Base-by-base conservation (phyloP, 2,797 vertebrate genomes). In the Gymnothorax reevesii region DNA sequence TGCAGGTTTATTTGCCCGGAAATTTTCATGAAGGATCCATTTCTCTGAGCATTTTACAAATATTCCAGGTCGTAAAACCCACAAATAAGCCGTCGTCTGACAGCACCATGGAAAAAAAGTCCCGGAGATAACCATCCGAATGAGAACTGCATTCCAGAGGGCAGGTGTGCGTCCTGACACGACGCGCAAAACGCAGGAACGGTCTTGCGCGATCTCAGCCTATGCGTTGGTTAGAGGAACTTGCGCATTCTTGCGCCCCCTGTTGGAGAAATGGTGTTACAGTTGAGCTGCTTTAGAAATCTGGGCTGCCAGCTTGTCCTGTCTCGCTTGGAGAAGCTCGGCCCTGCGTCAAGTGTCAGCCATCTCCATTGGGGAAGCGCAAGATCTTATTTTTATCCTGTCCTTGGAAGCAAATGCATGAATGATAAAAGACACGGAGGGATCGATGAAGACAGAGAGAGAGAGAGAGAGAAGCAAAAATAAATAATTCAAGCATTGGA, bases 351-450 rank as follows among this genome's bases (percentile, higher is more conserved):
- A 90, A 93, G 94, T 83, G 92, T 82, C 90, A 0, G 2, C 89
- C 90, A 91, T 89, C 93, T 95, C 93, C 94, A 0, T 90, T 89
- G 92, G 95, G 87, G 90, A 87, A 88, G 87, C 89, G 91, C 94
- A 86, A 85, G 22, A 60, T 94, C 94, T 96, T 95, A 95, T 95
- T 96, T 96, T 96, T 95, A 94, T 89, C 91, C 87, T 79, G 94
- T 94, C 95, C 95, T 95, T 96, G 95, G 92, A 55, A 75, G 15
- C 57, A 83, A 82, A 83, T 83, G 73, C 54, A 87, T 59, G 85
- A 86, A 83, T 54, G 75, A 79, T 42, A 52, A 52, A 82, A 82
- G 54, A n/a, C 17, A 75, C 27, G 49, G 52, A 77, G 25, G 17
- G 60, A 42, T 42, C 1, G 33, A 42, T 42, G 33, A 42, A 5